These are phyloP conservation scores for Ammodramus savannarum DNA, from an alignment of 2,113 vertebrate genomes.

Conservation along the genomic window DNA sequence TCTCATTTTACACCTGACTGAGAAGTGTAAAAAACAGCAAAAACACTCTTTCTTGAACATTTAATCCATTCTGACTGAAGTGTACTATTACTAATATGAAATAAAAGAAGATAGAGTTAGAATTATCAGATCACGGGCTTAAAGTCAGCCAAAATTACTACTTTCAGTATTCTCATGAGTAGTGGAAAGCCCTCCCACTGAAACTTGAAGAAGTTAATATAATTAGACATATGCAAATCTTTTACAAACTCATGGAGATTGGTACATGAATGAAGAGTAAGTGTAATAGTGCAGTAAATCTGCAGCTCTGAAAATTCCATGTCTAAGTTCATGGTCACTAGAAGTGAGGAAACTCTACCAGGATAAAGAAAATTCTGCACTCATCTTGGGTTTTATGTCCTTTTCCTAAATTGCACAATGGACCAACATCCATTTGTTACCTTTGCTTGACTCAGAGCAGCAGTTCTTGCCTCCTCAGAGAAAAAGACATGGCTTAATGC, in stretches of 20 bases:
- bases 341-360: not conserved
- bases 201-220: not conserved
- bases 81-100: not conserved
- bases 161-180: not conserved
- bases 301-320: not conserved
- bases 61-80: not conserved
- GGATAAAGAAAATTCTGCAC: not conserved
- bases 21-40: not conserved
- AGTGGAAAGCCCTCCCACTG: not conserved
- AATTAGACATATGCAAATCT: not conserved
- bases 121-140: not conserved
- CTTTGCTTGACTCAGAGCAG: not conserved
- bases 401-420: not conserved
- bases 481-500: not conserved
- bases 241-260: not conserved
- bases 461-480: not conserved
- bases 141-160: not conserved
- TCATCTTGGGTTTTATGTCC: not conserved
- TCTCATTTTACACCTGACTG: not conserved
- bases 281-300: not conserved
- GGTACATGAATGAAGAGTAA: not conserved
- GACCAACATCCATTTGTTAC: not conserved
- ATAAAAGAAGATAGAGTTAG: not conserved
- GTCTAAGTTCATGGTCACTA: not conserved
- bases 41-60: rapidly evolving